Conservation (phyloP, 2,888 invertebrate genomes). For the Dichetophora obliterata region DNA sequence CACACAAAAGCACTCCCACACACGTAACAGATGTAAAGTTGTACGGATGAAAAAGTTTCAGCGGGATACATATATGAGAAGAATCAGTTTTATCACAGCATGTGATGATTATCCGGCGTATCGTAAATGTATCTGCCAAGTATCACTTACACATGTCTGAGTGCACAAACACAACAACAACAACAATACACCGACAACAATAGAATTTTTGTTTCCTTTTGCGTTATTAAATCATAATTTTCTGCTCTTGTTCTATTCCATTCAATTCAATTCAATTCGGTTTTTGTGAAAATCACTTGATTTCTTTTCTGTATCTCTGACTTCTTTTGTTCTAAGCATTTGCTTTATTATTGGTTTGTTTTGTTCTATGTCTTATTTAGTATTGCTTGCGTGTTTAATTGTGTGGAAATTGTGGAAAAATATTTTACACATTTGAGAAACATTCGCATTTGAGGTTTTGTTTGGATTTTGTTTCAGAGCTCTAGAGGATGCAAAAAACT, state of each 20-base stretch:
- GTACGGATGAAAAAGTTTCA: no score
- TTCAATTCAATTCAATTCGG: background rate
- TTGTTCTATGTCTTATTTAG: background rate
- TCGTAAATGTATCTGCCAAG: background rate
- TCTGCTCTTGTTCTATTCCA: background rate
- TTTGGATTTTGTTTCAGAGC: no score
- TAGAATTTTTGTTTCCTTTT: background rate
- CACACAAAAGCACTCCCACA: no score
- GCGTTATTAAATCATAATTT: slow-evolving; percentile 12
- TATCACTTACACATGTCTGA: slow-evolving; percentile 3
- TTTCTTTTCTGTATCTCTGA: background rate
- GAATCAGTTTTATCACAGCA: no score
- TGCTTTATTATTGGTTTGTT: background rate
- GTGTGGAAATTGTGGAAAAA: slow-evolving; percentile 30
- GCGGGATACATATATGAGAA: no score
- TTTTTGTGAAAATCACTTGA: background rate
- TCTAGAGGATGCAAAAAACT: no score
- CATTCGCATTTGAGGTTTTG: no score
- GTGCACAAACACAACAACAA: background rate
- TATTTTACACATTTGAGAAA: background rate
- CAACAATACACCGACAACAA: background rate
- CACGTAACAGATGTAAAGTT: no score
- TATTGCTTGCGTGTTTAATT: background rate
- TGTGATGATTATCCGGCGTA: background rate
- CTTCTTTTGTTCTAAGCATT: background rate